Conservation (phyloP, 2,888 invertebrate species). For the Lochmaea capreae region DNA sequence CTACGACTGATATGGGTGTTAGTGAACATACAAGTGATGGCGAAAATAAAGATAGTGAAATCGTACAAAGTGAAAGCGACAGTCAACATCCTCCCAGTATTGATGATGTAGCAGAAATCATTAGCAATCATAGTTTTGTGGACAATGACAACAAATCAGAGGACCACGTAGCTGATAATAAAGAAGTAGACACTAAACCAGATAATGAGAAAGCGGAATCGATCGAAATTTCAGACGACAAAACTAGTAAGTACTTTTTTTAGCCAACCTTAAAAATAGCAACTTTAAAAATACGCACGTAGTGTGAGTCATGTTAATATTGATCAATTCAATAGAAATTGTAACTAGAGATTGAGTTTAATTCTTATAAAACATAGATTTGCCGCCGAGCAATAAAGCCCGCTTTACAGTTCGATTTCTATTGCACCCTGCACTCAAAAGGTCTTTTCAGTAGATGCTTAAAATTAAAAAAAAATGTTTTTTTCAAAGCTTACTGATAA, state of each 20-base stretch:
- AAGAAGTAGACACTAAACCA: not conserved
- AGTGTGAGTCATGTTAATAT: no score
- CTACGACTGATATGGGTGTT: constrained; percentile 27
- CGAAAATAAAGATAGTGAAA: constrained; percentile 36
- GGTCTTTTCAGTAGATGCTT: no score
- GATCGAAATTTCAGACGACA: not conserved
- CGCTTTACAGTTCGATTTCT: no score
- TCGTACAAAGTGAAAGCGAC: constrained; percentile 2
- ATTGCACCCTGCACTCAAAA: no score
- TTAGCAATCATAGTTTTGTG: constrained; percentile 21
- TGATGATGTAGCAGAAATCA: constrained; percentile 15
- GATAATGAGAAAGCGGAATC: not conserved
- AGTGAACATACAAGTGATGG: constrained; percentile 38
- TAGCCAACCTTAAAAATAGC: no score
- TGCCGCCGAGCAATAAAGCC: no score
- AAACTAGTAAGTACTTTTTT: not conserved
- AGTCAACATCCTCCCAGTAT: constrained; percentile 7
- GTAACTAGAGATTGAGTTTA: no score
- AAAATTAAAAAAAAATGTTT: no score
- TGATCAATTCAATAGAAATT: no score
- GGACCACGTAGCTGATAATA: not conserved
- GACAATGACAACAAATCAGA: constrained; percentile 8
- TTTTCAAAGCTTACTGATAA: no score
- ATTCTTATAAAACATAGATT: no score
- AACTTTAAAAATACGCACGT: no score